Evolutionary conservation across 2,113 vertebrate species (phyloP), one percentile per base, ranked within the genome.

Genomic region (Cynoglossus semilaevis): DNA sequence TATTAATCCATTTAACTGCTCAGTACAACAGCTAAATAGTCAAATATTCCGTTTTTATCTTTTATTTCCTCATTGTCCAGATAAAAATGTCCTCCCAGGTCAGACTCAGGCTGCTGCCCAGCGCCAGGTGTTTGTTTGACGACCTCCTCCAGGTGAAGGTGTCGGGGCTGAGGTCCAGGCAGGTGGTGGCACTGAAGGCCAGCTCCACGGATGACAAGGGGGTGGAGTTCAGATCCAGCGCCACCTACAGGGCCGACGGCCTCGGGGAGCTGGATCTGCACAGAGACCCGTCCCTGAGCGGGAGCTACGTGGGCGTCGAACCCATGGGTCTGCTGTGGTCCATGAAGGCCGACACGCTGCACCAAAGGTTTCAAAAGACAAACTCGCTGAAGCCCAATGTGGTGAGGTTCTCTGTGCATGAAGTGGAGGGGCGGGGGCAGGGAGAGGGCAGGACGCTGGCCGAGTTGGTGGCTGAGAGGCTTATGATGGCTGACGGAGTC

Each of bases 311-410:
- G 0, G 84, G 81, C 1, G 67, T 86, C 0, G 75, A 81, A 17
- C 82, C 84, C 17, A 81, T 77, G 79, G 84, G 82, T 44, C 73
- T 82, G 63, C 53, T 86, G 56, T 69, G 71, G 70, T 71, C 80
- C 2, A 40, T 86, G 73, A 73, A 1, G 36, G 0, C 80, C 0
- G 29, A 70, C 13, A 4, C 10, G 1, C 3, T 19, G 5, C 71
- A 79, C 58, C 64, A 17, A 40, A 12, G 15, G 13, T 72, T 74
- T 15, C 11, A 18, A 1, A 79, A 75, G 35, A 54, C 0, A 0
- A 63, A 53, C 4, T 38, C 65, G 0, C 51, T 73, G 0, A 67
- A 15, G 4, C 82, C 84, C 5, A 70, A 77, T 1, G 13, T 77
- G 41, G 84, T 86, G 52, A 61, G 44, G 7, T 70, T 86, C 11